phyloP scores from a whole-genome alignment of 2,888 invertebrate species.

The Drosophila mettleri region DNA sequence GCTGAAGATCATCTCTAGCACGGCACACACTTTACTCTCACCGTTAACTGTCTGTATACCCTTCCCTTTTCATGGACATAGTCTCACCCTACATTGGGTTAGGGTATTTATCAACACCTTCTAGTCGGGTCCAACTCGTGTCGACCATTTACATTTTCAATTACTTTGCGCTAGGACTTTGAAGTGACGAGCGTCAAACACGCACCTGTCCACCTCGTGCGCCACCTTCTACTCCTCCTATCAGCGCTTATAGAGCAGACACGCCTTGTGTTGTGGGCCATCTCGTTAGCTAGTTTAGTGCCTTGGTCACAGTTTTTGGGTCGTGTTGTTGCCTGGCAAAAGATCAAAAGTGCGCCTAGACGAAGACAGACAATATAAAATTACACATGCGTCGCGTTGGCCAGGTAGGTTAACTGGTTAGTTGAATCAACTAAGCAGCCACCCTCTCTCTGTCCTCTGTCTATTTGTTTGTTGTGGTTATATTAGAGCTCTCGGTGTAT shows the following conservation, averaged over 20 bases:
- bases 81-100: not conserved
- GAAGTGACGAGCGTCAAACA: constrained; percentile 69
- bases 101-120: constrained; percentile 33
- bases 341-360: constrained; percentile 66
- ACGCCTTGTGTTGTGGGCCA: constrained; percentile 37
- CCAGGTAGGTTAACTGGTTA: constrained; percentile 43
- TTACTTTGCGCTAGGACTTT: constrained; percentile 68
- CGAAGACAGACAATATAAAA: constrained; percentile 64
- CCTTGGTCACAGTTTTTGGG: constrained; percentile 35
- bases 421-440: constrained; percentile 7
- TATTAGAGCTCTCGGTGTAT: constrained; percentile 30
- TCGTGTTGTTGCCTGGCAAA: constrained; percentile 24
- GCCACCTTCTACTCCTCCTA: not conserved
- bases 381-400: constrained; percentile 71
- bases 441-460: not conserved
- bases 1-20: not conserved
- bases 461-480: constrained; percentile 51
- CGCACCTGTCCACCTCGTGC: constrained; percentile 44
- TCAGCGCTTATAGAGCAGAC: not conserved
- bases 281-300: constrained; percentile 54
- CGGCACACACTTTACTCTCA: not conserved
- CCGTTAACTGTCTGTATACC: constrained; percentile 1
- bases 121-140: constrained; percentile 29
- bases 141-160: constrained; percentile 76
- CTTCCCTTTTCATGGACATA: not conserved